Conservation (phyloP, 2,113 vertebrate species). For the Phodopus roborovskii region DNA sequence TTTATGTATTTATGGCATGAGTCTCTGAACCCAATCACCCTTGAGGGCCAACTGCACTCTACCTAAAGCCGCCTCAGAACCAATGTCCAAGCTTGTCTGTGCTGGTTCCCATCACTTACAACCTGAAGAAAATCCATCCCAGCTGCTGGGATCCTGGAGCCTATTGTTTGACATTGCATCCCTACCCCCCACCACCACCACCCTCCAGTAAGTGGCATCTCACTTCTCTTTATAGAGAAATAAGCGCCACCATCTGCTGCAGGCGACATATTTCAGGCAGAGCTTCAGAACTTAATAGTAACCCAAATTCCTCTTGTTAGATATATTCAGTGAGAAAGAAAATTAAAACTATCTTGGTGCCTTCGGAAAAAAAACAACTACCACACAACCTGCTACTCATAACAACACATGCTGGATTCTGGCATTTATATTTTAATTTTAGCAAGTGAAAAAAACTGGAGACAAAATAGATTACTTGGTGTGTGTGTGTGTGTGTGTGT, state of each 20-base stretch:
- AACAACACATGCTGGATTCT: background rate
- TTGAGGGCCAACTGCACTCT: too few relatives aligned
- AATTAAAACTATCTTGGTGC: background rate
- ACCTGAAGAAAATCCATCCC: slow-evolving; percentile 1
- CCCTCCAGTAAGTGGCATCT: background rate
- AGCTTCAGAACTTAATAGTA: slow-evolving; percentile 59
- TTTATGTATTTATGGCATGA: rapidly evolving
- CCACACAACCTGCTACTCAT: background rate
- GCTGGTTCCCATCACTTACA: background rate
- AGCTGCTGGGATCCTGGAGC: background rate
- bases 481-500: background rate
- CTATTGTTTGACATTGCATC: slow-evolving; percentile 1
- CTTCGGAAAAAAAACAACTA: background rate
- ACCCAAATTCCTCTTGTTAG: slow-evolving; percentile 52
- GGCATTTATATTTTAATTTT: background rate
- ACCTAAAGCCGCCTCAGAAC: background rate
- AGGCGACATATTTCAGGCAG: slow-evolving; percentile 10
- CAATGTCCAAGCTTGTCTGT: background rate
- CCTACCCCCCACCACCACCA: background rate
- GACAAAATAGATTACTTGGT: background rate
- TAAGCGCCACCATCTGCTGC: slow-evolving; percentile 39
- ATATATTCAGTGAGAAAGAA: slow-evolving; percentile 18
- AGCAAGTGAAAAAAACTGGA: background rate
- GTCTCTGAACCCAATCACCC: background rate
- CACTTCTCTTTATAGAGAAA: background rate